Conservation (phyloP, 1,140 invertebrate genomes). For the Ooceraea biroi region DNA sequence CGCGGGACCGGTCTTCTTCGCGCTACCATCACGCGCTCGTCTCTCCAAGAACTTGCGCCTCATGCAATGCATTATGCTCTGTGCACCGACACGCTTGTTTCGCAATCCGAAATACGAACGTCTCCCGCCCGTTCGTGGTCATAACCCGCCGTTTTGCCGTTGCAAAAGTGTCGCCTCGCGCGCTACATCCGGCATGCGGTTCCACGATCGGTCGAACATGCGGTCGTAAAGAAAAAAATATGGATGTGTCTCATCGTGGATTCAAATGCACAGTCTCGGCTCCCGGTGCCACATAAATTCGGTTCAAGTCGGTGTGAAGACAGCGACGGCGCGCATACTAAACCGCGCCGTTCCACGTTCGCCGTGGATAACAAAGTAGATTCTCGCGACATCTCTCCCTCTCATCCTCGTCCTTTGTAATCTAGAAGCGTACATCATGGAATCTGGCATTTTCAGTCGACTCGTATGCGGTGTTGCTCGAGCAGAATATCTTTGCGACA, state of each 20-base stretch:
- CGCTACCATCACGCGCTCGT: too few species aligned
- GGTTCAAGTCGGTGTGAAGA: constrained; percentile 79
- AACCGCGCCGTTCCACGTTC: constrained; percentile 77
- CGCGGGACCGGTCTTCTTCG: too few species aligned
- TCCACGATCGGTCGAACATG: constrained; percentile 59
- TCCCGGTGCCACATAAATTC: constrained; percentile 83
- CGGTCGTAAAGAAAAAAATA: constrained; percentile 80
- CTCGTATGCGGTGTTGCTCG: background rate
- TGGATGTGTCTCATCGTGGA: constrained; percentile 80
- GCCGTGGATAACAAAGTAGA: constrained; percentile 83
- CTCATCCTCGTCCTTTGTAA: constrained; percentile 65
- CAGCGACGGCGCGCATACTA: constrained; percentile 81
- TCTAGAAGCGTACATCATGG: constrained; percentile 73
- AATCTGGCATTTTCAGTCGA: constrained; percentile 61
- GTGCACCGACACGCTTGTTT: constrained; percentile 73
- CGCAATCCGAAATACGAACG: constrained; percentile 54
- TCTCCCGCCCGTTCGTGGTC: constrained; percentile 55
- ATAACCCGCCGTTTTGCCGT: constrained; percentile 62
- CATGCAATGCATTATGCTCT: constrained; percentile 76
- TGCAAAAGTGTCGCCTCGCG: constrained; percentile 72
- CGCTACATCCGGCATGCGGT: constrained; percentile 73
- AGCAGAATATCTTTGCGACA: constrained; percentile 19
- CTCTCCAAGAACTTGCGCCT: constrained; percentile 33
- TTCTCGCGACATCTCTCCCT: constrained; percentile 29
- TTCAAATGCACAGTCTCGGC: constrained; percentile 80